phyloP scores from a whole-genome alignment of 2,113 vertebrate genomes.

The Misgurnus anguillicaudatus region DNA sequence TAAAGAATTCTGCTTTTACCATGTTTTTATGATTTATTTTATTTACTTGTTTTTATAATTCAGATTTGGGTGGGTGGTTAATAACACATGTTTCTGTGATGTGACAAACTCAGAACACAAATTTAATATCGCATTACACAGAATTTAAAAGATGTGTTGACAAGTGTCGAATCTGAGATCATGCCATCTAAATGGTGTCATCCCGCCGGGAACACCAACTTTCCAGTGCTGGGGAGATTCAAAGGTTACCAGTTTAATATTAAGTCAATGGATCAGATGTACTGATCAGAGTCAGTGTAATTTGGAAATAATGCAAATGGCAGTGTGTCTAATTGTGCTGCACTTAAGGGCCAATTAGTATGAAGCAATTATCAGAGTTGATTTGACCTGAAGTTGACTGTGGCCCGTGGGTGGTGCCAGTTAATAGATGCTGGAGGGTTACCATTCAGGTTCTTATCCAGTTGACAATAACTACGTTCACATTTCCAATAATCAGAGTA shows the following conservation, averaged over 20 bases:
- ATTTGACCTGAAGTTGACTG: conserved; percentile 45
- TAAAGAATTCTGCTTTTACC: too few species aligned
- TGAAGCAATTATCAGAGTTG: conserved; percentile 40
- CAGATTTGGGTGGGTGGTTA: too few species aligned
- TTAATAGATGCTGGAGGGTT: conserved; percentile 8
- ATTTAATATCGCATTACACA: too few species aligned
- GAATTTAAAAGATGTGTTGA: conserved; percentile 24
- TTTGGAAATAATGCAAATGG: conserved; percentile 49
- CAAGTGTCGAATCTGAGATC: conserved; percentile 41
- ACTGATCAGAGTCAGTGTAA: conserved; percentile 23
- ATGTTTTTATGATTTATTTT: too few species aligned
- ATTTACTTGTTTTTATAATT: too few species aligned
- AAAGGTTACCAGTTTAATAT: conserved; percentile 42
- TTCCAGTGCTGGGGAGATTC: conserved; percentile 29
- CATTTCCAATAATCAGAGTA: too few species aligned
- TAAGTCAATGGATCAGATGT: conserved; percentile 32
- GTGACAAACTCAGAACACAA: too few species aligned
- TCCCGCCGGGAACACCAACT: neutral
- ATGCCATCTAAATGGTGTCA: conserved; percentile 22
- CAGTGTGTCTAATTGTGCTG: conserved; percentile 48
- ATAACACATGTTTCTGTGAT: too few species aligned
- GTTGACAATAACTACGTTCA: too few species aligned
- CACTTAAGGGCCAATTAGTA: conserved; percentile 48
- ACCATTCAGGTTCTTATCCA: neutral
- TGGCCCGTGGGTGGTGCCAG: neutral